A percentile compares a stretch with the other conserved stretches of the same genome.
Conservation (phyloP, 2,113 vertebrate genomes). For the Octodon degus region DNA sequence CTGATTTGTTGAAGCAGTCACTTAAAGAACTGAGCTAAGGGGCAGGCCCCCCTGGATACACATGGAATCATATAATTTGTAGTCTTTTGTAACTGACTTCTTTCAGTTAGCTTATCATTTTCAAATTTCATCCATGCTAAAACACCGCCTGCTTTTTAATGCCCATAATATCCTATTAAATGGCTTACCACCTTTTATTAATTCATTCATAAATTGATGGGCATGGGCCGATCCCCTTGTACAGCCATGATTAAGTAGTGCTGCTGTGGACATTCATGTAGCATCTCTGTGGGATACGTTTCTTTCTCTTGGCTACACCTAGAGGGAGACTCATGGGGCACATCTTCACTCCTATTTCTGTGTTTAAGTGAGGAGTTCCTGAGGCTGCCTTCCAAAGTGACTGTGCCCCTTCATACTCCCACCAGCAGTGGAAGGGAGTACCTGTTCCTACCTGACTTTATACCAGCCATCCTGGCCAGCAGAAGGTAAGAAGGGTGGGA, state of each 20-base stretch:
- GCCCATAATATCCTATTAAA: neutral
- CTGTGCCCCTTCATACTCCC: too few relatives aligned
- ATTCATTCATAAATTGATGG: neutral
- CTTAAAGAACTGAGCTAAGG: too few relatives aligned
- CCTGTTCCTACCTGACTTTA: neutral
- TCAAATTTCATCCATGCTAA: neutral
- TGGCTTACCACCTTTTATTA: neutral
- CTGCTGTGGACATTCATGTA: neutral
- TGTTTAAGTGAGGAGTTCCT: neutral
- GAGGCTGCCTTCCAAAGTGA: neutral
- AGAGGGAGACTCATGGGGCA: neutral
- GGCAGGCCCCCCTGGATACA: neutral
- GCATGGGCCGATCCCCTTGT: neutral
- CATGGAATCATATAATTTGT: neutral
- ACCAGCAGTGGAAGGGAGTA: rapidly evolving
- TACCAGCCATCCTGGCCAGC: neutral
- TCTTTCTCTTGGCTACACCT: neutral
- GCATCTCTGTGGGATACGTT: neutral
- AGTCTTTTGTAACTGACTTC: neutral
- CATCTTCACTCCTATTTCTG: neutral
- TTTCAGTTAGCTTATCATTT: neutral
- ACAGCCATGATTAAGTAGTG: neutral
- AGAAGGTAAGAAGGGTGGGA: neutral
- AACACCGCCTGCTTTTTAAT: neutral
- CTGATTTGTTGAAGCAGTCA: too few relatives aligned